Conservation (phyloP, 2,888 invertebrate genomes). For the Eubasilissa splendida region DNA sequence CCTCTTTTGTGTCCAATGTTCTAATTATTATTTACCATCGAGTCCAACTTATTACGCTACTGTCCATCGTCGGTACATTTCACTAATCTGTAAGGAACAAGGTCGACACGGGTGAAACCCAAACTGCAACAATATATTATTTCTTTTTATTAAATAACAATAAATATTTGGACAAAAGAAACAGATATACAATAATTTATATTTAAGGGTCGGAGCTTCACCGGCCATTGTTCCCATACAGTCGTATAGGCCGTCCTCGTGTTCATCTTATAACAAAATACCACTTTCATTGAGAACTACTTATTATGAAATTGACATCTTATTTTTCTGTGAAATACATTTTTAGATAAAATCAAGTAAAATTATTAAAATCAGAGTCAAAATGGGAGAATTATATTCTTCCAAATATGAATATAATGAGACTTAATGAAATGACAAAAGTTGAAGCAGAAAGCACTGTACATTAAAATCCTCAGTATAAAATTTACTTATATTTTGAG, state of each 20-base stretch:
- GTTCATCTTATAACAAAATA: too few species aligned
- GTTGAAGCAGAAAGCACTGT: conserved; percentile 26
- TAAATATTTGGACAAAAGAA: conserved; percentile 25
- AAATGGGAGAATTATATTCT: too few species aligned
- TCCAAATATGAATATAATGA: too few species aligned
- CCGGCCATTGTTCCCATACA: background rate
- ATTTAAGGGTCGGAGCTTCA: background rate
- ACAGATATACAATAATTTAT: conserved; percentile 12
- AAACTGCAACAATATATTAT: conserved; percentile 16
- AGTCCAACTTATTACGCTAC: background rate
- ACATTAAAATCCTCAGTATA: conserved; percentile 38
- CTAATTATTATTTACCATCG: background rate
- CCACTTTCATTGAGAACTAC: too few species aligned
- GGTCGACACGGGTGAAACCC: background rate
- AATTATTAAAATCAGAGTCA: too few species aligned
- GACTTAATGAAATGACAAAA: background rate
- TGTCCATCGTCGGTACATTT: too few species aligned
- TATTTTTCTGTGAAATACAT: too few species aligned
- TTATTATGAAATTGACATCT: too few species aligned
- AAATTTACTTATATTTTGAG: conserved; percentile 35
- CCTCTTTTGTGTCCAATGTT: background rate
- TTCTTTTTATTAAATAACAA: conserved; percentile 34
- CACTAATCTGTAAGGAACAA: too few species aligned
- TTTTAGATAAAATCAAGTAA: too few species aligned
- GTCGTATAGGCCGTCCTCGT: too few species aligned